Evolutionary conservation across 2,797 vertebrate genomes (phyloP).

Genomic region (Allobates femoralis): DNA sequence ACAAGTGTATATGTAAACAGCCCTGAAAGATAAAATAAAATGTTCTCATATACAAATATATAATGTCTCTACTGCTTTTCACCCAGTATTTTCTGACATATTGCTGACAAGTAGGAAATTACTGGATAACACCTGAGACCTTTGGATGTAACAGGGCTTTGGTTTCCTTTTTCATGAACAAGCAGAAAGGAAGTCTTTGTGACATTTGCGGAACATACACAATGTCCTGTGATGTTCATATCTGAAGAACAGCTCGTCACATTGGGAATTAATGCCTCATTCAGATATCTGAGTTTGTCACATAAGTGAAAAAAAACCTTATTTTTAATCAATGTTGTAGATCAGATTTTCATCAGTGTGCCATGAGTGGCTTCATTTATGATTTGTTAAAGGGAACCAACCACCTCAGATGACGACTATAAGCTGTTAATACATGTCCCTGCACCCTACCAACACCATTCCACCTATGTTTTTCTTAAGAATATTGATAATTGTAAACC

Average conservation of each 20-base stretch:
- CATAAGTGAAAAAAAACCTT: not conserved
- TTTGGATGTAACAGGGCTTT: not conserved
- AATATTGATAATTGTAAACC: too few species aligned
- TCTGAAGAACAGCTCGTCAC: not conserved
- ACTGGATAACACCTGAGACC: not conserved
- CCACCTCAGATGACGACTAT: too few species aligned
- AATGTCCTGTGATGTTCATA: not conserved
- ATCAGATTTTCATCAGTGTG: too few species aligned
- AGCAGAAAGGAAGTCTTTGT: slow-evolving; percentile 21
- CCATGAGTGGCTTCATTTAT: too few species aligned
- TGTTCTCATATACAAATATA: not conserved
- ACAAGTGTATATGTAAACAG: too few species aligned
- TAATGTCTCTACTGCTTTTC: not conserved
- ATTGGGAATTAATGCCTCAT: not conserved
- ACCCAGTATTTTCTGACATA: not conserved
- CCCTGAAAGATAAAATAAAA: too few species aligned
- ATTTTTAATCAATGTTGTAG: not conserved
- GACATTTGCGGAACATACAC: not conserved
- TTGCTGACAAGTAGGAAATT: slow-evolving; percentile 1
- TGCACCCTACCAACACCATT: too few species aligned
- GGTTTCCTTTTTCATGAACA: slow-evolving; percentile 27
- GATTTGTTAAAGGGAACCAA: too few species aligned
- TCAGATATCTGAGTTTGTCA: not conserved
- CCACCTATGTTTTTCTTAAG: too few species aligned
- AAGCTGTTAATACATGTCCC: too few species aligned